Evolutionary conservation across 2,797 vertebrate species (phyloP).

Genomic region (Sciaenops ocellatus): DNA sequence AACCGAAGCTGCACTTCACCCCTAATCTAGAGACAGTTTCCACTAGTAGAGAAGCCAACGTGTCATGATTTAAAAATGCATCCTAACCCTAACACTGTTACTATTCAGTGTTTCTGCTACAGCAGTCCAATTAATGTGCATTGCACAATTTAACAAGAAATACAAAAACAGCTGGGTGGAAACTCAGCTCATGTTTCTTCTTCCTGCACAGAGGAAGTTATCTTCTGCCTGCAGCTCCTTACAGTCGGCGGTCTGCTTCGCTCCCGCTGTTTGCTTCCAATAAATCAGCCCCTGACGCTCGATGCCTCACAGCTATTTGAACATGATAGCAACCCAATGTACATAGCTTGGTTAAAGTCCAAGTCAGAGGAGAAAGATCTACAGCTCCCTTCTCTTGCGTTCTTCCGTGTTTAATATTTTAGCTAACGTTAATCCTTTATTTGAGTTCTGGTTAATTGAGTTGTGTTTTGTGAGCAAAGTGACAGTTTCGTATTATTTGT

Average conservation of each 20-base stretch:
- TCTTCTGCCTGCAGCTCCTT: constrained; percentile 35
- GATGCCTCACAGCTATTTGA: constrained; percentile 49
- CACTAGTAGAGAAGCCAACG: background rate
- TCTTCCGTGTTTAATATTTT: background rate
- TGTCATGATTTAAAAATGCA: background rate
- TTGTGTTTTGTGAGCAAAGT: background rate
- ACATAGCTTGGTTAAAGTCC: constrained; percentile 19
- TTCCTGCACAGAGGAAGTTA: constrained; percentile 29
- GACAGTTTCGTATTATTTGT: background rate
- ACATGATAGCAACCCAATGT: constrained; percentile 2
- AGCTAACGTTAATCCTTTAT: constrained; percentile 17
- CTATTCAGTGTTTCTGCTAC: background rate
- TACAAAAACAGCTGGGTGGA: constrained; percentile 10
- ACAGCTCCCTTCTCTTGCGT: background rate
- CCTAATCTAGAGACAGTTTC: background rate
- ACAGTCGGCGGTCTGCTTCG: constrained; percentile 17
- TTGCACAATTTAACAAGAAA: background rate
- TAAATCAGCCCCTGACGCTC: constrained; percentile 44
- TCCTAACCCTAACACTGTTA: background rate
- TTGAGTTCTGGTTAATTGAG: constrained; percentile 12
- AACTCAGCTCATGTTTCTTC: background rate
- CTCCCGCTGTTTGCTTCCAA: constrained; percentile 35
- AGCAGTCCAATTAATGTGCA: background rate
- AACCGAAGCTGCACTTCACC: background rate
- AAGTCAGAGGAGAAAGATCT: background rate